phyloP scores from a whole-genome alignment of 2,113 vertebrate genomes.

The Chelonoidis abingdonii region DNA sequence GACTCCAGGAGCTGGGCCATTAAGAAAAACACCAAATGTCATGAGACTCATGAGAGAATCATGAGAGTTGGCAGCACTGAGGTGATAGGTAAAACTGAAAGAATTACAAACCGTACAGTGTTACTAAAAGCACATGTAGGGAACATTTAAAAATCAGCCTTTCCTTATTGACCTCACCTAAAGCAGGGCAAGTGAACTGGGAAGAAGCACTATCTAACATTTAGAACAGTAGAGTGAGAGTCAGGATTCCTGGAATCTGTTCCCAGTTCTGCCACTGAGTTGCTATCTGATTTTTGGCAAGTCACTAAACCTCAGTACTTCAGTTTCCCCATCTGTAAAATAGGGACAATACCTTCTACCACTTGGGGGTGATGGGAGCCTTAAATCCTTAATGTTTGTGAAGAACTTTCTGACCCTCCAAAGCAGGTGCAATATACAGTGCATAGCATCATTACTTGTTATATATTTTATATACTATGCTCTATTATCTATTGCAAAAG shows the following conservation, averaged over 20 bases:
- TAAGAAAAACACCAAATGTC: conserved; percentile 56
- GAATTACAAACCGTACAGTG: background rate
- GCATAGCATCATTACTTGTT: background rate
- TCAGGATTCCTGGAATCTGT: background rate
- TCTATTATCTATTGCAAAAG: background rate
- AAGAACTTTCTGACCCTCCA: background rate
- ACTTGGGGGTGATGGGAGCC: background rate
- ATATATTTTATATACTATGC: background rate
- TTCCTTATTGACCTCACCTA: background rate
- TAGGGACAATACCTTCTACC: background rate
- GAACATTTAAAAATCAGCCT: background rate
- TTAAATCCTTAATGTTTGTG: background rate
- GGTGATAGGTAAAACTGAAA: background rate
- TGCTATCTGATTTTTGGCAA: background rate
- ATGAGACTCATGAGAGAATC: conserved; percentile 11
- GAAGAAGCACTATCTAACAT: background rate
- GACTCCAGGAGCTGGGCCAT: conserved; percentile 51
- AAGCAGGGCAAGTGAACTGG: background rate
- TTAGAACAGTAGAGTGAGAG: background rate
- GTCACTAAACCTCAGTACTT: background rate
- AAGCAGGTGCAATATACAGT: background rate
- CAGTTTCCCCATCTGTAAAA: background rate
- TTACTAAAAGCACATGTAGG: background rate
- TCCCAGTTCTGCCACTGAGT: background rate
- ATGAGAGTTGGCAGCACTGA: conserved; percentile 33